Conservation (phyloP, 2,797 vertebrate genomes). For the Melanogrammus aeglefinus region DNA sequence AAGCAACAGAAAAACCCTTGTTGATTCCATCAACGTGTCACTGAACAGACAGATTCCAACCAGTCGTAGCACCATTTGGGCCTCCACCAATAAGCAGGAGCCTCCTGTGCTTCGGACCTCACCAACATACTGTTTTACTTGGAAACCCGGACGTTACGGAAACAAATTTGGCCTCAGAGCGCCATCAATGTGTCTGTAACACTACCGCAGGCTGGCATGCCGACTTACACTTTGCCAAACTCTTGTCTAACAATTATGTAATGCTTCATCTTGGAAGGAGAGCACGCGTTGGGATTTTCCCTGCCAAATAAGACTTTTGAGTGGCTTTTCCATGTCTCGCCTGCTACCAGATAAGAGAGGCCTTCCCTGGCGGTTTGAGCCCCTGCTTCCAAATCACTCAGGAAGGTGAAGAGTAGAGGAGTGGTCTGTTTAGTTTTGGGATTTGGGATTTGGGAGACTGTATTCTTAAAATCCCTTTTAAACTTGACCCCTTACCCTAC, state of each 20-base stretch:
- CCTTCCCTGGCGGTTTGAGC: neutral
- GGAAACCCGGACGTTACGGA: neutral
- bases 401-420: neutral
- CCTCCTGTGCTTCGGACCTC: neutral
- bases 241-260: constrained; percentile 36
- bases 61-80: neutral
- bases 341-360: neutral
- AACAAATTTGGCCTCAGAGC: neutral
- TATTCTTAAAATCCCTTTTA: neutral
- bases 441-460: neutral
- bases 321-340: neutral
- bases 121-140: neutral
- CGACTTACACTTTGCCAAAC: constrained; percentile 2
- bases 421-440: neutral
- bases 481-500: neutral
- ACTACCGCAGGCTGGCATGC: constrained; percentile 6
- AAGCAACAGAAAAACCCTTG: neutral
- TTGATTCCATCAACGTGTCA: neutral
- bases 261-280: constrained; percentile 11
- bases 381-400: neutral
- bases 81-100: neutral
- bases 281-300: neutral
- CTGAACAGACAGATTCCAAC: neutral
- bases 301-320: neutral
- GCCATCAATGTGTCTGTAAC: constrained; percentile 6